Percentiles rank a stretch among this genome's conserved stretches.
Evolutionary conservation across 2,888 invertebrate genomes (phyloP).

Genomic region (Dynastes tityus): DNA sequence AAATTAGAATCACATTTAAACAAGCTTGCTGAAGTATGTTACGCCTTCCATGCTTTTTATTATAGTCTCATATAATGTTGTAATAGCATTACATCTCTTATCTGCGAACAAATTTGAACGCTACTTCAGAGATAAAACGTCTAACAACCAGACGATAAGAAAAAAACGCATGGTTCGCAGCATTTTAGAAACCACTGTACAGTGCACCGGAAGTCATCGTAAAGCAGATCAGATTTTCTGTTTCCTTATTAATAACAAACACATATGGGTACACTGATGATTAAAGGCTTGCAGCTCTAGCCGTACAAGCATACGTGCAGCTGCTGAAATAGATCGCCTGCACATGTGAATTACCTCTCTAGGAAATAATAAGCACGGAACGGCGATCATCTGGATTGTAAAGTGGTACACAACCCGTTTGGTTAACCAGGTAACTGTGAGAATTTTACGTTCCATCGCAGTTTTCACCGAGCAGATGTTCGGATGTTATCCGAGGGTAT

Average conservation of each 20-base stretch:
- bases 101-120: not conserved
- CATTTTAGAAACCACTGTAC: slow-evolving; percentile 39
- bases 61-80: no score
- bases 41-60: no score
- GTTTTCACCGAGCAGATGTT: not conserved
- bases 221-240: slow-evolving; percentile 50
- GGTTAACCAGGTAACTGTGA: slow-evolving; percentile 26
- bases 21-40: no score
- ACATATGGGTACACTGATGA: slow-evolving; percentile 8
- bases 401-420: slow-evolving; percentile 1
- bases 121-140: not conserved
- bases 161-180: not conserved
- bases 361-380: not conserved
- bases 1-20: no score
- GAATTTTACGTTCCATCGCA: not conserved
- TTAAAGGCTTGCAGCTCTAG: slow-evolving; percentile 28
- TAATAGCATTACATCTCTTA: not conserved
- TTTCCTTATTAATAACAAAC: slow-evolving; percentile 51
- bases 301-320: not conserved
- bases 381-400: not conserved
- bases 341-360: slow-evolving; percentile 7
- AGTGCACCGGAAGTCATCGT: slow-evolving; percentile 44
- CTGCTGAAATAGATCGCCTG: slow-evolving; percentile 20
- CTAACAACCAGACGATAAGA: slow-evolving; percentile 1
- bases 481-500: not conserved